Evolutionary conservation across 2,113 vertebrate species (phyloP).

Genomic region (Seriola rivoliana): DNA sequence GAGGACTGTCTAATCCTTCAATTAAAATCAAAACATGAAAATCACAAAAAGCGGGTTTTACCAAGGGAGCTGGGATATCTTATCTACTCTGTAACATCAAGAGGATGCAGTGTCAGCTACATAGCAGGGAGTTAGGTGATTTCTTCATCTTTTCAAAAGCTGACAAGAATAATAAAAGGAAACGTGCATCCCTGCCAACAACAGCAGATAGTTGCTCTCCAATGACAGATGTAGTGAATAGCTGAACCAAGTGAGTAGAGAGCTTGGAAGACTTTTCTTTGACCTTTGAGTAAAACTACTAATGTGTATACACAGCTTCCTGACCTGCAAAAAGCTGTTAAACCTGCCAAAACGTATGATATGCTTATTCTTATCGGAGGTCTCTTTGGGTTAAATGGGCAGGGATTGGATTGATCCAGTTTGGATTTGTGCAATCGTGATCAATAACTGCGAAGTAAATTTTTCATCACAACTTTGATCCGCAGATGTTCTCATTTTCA

Average conservation of each 20-base stretch:
- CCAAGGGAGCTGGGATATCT: background rate
- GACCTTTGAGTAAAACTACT: background rate
- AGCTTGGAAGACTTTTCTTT: background rate
- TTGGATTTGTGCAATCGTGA: background rate
- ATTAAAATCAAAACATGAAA: slow-evolving; percentile 19
- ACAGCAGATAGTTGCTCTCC: background rate
- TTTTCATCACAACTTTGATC: background rate
- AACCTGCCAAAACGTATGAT: background rate
- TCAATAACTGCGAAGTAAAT: background rate
- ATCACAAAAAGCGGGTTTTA: slow-evolving; percentile 1
- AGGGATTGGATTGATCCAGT: background rate
- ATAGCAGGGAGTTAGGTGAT: background rate
- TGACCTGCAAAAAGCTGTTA: background rate
- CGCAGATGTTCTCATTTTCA: background rate
- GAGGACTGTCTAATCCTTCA: slow-evolving; percentile 34
- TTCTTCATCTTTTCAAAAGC: slow-evolving; percentile 9
- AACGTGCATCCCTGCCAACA: background rate
- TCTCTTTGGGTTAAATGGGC: background rate
- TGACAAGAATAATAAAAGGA: slow-evolving; percentile 8
- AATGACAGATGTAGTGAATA: background rate
- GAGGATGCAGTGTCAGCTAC: slow-evolving; percentile 3
- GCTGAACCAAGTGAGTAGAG: background rate
- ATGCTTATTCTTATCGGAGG: background rate
- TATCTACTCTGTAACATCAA: background rate
- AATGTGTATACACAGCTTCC: background rate